phyloP scores from a whole-genome alignment of 2,113 vertebrate species.

The Rhinolophus sinicus region DNA sequence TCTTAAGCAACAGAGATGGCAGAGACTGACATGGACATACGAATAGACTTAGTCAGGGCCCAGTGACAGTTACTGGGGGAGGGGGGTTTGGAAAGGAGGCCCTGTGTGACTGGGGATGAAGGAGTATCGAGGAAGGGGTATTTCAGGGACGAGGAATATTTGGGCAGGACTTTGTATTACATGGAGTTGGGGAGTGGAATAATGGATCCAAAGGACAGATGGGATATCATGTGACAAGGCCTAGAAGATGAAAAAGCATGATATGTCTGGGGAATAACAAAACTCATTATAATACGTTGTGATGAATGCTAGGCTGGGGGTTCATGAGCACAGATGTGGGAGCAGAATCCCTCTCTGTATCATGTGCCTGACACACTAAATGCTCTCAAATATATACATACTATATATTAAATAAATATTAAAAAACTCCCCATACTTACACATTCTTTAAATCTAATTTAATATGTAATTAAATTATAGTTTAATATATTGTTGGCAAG shows the following conservation, averaged over 20 bases:
- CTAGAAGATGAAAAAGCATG: neutral
- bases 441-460: neutral
- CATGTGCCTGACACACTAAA: neutral
- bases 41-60: neutral
- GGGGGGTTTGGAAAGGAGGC: neutral
- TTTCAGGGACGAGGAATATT: neutral
- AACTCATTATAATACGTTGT: neutral
- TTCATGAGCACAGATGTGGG: neutral
- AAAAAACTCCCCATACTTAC: neutral
- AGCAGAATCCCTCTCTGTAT: neutral
- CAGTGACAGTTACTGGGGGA: too few species aligned
- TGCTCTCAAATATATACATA: neutral
- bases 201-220: neutral
- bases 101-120: too few species aligned
- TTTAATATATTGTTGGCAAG: neutral
- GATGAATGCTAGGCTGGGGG: neutral
- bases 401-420: neutral
- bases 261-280: accelerated
- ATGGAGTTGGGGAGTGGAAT: neutral
- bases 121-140: neutral
- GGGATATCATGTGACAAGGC: neutral
- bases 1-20: neutral
- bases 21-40: neutral
- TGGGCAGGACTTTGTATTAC: neutral
- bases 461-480: neutral